A percentile compares a stretch with the other conserved stretches of the same genome.
These are phyloP conservation scores for Lepilemur septentrionalis DNA, from an alignment of 2,797 vertebrate genomes.

Conservation along the genomic window DNA sequence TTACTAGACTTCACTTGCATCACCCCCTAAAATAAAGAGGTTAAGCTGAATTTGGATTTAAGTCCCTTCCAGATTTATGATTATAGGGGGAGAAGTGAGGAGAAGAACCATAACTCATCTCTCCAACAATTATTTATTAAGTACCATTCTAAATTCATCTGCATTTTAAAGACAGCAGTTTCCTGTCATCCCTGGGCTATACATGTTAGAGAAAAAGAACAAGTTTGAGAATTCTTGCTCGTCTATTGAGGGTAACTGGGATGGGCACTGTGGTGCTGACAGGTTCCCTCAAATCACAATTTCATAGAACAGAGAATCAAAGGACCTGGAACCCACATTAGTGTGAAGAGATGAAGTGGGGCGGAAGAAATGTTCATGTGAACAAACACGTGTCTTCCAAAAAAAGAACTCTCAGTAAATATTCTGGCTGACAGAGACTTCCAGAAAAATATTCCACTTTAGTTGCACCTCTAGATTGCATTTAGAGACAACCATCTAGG, in stretches of 20 bases:
- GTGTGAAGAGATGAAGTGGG: background rate
- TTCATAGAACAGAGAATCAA: background rate
- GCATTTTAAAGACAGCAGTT: background rate
- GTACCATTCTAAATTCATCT: background rate
- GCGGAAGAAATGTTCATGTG: background rate
- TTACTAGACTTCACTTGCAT: background rate
- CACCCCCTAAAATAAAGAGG: background rate
- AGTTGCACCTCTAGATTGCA: background rate
- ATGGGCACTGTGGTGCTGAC: background rate
- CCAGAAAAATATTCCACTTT: background rate
- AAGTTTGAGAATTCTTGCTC: background rate
- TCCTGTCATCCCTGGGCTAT: background rate
- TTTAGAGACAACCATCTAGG: background rate
- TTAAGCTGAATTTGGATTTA: background rate
- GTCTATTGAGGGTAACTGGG: background rate
- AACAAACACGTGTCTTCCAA: background rate
- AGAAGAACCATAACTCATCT: background rate
- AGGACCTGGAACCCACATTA: background rate
- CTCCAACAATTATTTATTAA: background rate
- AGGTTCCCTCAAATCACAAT: background rate
- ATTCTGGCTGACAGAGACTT: background rate
- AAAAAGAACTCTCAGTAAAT: background rate
- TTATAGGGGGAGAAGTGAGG: background rate
- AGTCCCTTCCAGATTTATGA: background rate
- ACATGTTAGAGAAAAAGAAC: background rate